Percentiles rank a stretch among this genome's conserved stretches.
phyloP scores from a whole-genome alignment of 2,888 invertebrate species.

The Sialis lutaria region DNA sequence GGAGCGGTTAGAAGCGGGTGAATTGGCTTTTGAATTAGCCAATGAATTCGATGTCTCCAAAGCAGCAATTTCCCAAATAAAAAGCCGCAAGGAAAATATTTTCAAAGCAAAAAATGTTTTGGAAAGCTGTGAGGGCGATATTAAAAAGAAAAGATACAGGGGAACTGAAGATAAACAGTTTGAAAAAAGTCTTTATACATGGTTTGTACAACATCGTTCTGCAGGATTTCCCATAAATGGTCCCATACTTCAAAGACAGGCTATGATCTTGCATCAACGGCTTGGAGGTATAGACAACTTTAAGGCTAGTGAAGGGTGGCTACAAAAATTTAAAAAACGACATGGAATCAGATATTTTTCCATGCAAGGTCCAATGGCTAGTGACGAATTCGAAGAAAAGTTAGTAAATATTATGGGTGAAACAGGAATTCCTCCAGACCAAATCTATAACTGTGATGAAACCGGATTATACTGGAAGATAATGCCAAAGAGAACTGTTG shows the following conservation, averaged over 20 bases:
- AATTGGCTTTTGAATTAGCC: conserved; percentile 8
- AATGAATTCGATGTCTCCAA: conserved; percentile 13
- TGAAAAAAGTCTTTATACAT: conserved; percentile 15
- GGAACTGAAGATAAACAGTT: conserved; percentile 13
- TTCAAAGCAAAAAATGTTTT: conserved; percentile 13
- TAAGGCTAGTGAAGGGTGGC: conserved; percentile 11
- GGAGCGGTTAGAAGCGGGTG: no score
- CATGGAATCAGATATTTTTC: conserved; percentile 11
- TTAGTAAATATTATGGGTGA: conserved; percentile 1
- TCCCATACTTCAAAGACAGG: conserved; percentile 12
- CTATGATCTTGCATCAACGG: conserved; percentile 8
- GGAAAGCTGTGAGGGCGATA: conserved; percentile 13
- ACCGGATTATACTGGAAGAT: conserved; percentile 13
- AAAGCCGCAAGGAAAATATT: conserved; percentile 11
- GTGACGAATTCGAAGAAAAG: conserved; percentile 5
- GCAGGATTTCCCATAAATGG: conserved; percentile 13
- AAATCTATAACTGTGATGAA: conserved; percentile 14
- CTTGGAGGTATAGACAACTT: conserved; percentile 6
- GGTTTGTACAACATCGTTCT: conserved; percentile 13
- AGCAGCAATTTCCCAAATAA: conserved; percentile 14
- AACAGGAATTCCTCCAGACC: conserved; percentile 5
- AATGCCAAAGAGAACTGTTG: conserved; percentile 11
- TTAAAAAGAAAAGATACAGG: conserved; percentile 13
- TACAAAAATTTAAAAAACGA: conserved; percentile 11
- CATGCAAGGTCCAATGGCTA: conserved; percentile 9